phyloP scores from a whole-genome alignment of 2,888 invertebrate genomes.

The Coecobrya sp. region DNA sequence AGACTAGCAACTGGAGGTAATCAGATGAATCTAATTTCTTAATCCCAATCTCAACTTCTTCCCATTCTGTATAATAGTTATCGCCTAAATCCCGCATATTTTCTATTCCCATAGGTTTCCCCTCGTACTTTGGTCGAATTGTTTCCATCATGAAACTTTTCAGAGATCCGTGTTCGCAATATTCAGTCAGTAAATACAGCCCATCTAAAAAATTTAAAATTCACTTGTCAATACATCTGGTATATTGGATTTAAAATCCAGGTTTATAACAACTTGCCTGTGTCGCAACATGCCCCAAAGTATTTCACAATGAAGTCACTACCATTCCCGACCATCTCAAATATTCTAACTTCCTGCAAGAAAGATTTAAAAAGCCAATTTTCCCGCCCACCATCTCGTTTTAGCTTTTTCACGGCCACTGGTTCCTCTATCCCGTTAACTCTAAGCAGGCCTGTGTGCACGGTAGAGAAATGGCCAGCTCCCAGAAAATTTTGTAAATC shows the following conservation, averaged over 20 bases:
- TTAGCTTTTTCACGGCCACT: constrained; percentile 29
- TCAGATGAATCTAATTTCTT: neutral
- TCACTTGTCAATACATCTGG: too few species aligned
- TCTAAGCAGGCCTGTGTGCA: too few species aligned
- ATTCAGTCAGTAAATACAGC: neutral
- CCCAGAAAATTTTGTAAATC: too few species aligned
- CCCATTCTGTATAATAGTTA: neutral
- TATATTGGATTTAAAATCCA: too few species aligned
- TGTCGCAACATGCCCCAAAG: constrained; percentile 36
- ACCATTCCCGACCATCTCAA: neutral
- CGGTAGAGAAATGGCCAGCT: too few species aligned
- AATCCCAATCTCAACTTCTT: neutral
- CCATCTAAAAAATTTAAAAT: neutral
- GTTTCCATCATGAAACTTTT: neutral
- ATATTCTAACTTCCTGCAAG: constrained; percentile 49
- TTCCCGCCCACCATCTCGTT: neutral
- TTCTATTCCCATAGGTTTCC: neutral
- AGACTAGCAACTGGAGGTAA: neutral
- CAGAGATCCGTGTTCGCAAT: constrained; percentile 40
- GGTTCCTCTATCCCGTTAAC: too few species aligned
- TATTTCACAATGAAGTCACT: constrained; percentile 45
- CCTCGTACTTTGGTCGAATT: neutral
- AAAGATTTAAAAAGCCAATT: too few species aligned
- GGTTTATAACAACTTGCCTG: too few species aligned
- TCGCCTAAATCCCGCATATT: too few species aligned